Evolutionary conservation across 2,113 vertebrate genomes (phyloP).

Genomic region (Microcebus jonahi): DNA sequence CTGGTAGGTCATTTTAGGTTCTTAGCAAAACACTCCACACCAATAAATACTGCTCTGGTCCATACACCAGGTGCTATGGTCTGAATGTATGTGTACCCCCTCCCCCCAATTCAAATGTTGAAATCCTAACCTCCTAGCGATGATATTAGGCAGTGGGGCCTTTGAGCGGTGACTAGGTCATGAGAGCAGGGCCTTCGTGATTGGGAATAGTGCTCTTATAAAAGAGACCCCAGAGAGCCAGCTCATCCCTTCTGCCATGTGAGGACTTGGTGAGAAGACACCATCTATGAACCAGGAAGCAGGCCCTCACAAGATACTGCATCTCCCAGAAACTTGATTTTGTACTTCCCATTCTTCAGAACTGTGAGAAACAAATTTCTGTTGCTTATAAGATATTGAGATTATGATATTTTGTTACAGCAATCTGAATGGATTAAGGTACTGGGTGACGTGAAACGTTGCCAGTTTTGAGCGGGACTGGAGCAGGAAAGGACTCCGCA

Average conservation of each 20-base stretch:
- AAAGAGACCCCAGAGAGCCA: neutral
- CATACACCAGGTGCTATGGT: neutral
- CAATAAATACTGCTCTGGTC: neutral
- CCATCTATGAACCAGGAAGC: neutral
- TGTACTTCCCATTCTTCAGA: neutral
- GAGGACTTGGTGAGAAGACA: neutral
- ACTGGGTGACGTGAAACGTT: neutral
- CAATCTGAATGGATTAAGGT: neutral
- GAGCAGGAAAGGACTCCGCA: neutral
- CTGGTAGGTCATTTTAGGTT: neutral
- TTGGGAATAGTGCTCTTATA: neutral
- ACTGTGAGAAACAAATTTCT: neutral
- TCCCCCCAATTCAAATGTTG: neutral
- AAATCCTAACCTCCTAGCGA: neutral
- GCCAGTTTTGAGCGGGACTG: neutral
- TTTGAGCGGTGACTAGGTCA: neutral
- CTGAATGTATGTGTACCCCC: neutral
- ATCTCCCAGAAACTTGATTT: neutral
- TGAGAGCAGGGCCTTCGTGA: neutral
- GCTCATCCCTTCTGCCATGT: neutral
- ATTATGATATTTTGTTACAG: neutral
- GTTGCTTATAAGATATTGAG: neutral
- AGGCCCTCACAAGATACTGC: neutral
- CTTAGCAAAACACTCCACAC: neutral
- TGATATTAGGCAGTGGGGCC: neutral